These are phyloP conservation scores for Sceloporus tristichus DNA, from an alignment of 2,113 vertebrate genomes.

Conservation along the genomic window DNA sequence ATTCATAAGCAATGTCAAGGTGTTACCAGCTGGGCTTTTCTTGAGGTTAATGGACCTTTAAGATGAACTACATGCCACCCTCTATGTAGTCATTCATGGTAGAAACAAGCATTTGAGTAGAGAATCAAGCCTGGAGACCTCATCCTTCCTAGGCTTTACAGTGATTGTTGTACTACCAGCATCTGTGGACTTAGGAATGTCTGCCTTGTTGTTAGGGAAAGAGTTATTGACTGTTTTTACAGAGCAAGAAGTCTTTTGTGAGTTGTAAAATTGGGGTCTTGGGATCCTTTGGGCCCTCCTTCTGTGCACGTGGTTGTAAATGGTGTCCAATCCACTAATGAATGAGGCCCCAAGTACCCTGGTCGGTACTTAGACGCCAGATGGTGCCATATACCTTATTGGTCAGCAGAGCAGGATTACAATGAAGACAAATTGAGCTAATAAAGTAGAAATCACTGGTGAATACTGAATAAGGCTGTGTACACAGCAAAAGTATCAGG, in stretches of 20 bases:
- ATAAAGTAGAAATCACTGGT: slow-evolving; percentile 45
- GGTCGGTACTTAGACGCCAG: slow-evolving; percentile 43
- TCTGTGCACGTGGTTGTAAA: slow-evolving; percentile 3
- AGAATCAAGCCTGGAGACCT: background rate
- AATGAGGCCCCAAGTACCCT: slow-evolving; percentile 26
- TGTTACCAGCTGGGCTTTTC: background rate
- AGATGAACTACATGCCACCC: background rate
- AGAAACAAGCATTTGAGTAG: background rate
- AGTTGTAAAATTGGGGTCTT: slow-evolving; percentile 1
- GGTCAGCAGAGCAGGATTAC: slow-evolving; percentile 50
- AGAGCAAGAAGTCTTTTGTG: slow-evolving; percentile 37
- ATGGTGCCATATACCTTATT: slow-evolving; percentile 31
- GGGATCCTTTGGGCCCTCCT: slow-evolving; percentile 26
- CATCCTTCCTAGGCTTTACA: background rate
- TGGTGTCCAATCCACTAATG: slow-evolving; percentile 27
- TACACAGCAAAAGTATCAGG: background rate
- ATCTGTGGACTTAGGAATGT: slow-evolving; percentile 19
- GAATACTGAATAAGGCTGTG: background rate
- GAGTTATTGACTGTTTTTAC: slow-evolving; percentile 28
- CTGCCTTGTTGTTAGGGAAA: slow-evolving; percentile 17
- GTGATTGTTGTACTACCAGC: background rate
- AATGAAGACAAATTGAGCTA: slow-evolving; percentile 26
- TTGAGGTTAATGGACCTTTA: background rate
- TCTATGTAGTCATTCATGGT: background rate
- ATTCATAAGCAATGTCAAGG: background rate